Conservation (phyloP, 2,888 invertebrate species). For the Rhagonycha lutea region DNA sequence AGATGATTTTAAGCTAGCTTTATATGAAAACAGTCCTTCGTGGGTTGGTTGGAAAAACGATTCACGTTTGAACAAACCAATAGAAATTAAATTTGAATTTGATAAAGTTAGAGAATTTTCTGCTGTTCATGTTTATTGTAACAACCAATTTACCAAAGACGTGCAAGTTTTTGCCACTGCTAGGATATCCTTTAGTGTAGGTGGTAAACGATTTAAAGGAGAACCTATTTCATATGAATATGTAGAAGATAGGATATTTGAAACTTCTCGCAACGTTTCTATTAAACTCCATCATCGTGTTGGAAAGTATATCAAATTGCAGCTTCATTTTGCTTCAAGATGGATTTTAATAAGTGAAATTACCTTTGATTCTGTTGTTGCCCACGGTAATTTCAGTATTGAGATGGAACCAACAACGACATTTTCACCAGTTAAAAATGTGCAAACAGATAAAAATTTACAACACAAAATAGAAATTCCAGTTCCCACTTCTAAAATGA, state of each 20-base stretch:
- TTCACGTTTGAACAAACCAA: conserved; percentile 64
- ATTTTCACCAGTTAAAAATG: conserved; percentile 57
- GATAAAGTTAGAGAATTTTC: conserved; percentile 87
- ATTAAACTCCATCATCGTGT: conserved; percentile 81
- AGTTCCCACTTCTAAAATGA: conserved; percentile 69
- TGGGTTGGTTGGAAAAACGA: conserved; percentile 94
- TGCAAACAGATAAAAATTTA: conserved; percentile 56
- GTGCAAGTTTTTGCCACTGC: conserved; percentile 83
- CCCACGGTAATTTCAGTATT: conserved; percentile 74
- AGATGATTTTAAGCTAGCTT: conserved; percentile 71
- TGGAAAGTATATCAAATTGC: conserved; percentile 78
- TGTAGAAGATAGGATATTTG: conserved; percentile 78
- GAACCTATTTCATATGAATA: conserved; percentile 76
- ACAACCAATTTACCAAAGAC: conserved; percentile 84
- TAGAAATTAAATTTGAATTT: conserved; percentile 79
- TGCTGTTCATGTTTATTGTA: conserved; percentile 79
- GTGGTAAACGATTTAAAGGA: conserved; percentile 72
- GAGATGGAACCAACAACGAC: conserved; percentile 65
- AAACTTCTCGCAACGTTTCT: conserved; percentile 78
- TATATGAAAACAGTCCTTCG: conserved; percentile 66
- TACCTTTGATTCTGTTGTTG: conserved; percentile 79
- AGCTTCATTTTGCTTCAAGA: conserved; percentile 77
- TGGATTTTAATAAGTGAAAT: conserved; percentile 93
- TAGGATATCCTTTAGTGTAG: conserved; percentile 78
- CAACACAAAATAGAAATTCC: conserved; percentile 61